Evolutionary conservation across 2,797 vertebrate species (phyloP), one percentile per base, ranked within the genome.

Genomic region (Mormyrus hasselquistii): DNA sequence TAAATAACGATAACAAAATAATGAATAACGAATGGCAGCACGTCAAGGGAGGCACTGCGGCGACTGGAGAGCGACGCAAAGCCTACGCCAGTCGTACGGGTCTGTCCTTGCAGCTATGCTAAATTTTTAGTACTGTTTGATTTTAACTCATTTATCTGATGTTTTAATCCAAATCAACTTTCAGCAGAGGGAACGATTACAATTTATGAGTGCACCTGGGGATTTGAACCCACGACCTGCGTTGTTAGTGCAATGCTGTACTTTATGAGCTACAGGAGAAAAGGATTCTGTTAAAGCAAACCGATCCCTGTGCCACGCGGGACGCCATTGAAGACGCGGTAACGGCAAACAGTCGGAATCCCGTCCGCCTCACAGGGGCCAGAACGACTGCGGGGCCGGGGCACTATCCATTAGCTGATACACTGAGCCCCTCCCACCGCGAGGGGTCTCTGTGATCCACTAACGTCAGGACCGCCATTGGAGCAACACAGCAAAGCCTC

Each of bases 1-100:
- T 90, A 92, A 94, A 29, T 29, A 29, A 29, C 25, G 25, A 29
- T 29, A 29, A 29, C 25, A 29, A 29, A 29, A 29, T 29, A 29
- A 29, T 1, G 25, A 29, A n/a, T 57, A 88, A 83, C 29, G n/a
- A 50, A 90, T 90, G 53, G 89, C 29, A 22, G 38, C n/a, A 2
- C 2, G 8, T 29, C 5, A 4, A 41, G 3, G 41, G 50, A 6
- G 69, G 62, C 25, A 22, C 19, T 50, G 6, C 62, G 19, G 38
- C 10, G 2, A 25, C 8, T 8, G 41, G 55, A 34, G 65, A 47
- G 3, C 3, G 38, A 62, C 1, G 10, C 19, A 1, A 3, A 22
- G 79, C 52, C n/a, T 14, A 76, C 47, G 25, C 49, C 29, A n/a
- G 79, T 0, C 19, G 47, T 19, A n/a, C 5, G 4, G 38, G 4